Evolutionary conservation across 2,888 invertebrate species (phyloP).

Genomic region (Alviniconcha strummeri): DNA sequence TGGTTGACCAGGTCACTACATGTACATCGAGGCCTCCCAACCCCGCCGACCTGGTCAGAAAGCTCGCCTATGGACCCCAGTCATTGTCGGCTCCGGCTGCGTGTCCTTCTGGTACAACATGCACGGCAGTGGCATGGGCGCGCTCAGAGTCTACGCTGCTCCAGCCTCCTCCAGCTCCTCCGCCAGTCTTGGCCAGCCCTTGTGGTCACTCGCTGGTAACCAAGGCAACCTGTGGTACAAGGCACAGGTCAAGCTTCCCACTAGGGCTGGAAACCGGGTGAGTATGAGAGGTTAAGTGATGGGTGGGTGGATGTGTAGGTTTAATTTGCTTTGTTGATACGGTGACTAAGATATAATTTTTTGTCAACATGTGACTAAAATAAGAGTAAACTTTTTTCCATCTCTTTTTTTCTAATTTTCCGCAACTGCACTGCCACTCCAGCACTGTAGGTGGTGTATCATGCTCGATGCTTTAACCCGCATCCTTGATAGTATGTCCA

Average conservation of each 20-base stretch:
- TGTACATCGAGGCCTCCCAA: constrained; percentile 70
- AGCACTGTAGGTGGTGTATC: not conserved
- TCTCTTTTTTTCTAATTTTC: no score
- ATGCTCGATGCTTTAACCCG: no score
- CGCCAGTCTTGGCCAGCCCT: constrained; percentile 48
- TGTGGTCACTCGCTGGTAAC: constrained; percentile 57
- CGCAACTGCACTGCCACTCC: not conserved
- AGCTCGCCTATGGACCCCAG: constrained; percentile 59
- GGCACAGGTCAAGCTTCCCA: constrained; percentile 53
- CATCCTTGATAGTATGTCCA: no score
- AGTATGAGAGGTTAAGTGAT: constrained; percentile 30
- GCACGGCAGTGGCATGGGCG: constrained; percentile 67
- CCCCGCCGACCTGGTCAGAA: constrained; percentile 45
- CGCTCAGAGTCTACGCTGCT: constrained; percentile 61
- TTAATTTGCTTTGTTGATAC: no score
- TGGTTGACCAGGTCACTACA: constrained; percentile 66
- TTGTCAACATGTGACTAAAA: no score
- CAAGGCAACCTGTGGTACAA: constrained; percentile 64
- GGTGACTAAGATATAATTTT: no score
- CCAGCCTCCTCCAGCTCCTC: constrained; percentile 38
- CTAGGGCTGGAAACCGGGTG: constrained; percentile 47
- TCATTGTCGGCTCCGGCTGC: constrained; percentile 57
- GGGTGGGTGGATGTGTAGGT: not conserved
- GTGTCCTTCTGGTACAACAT: constrained; percentile 70
- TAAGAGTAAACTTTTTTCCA: no score